Percentiles rank a stretch among this genome's conserved stretches.
phyloP scores from a whole-genome alignment of 2,797 vertebrate species.

The Notolepis coatsorum region DNA sequence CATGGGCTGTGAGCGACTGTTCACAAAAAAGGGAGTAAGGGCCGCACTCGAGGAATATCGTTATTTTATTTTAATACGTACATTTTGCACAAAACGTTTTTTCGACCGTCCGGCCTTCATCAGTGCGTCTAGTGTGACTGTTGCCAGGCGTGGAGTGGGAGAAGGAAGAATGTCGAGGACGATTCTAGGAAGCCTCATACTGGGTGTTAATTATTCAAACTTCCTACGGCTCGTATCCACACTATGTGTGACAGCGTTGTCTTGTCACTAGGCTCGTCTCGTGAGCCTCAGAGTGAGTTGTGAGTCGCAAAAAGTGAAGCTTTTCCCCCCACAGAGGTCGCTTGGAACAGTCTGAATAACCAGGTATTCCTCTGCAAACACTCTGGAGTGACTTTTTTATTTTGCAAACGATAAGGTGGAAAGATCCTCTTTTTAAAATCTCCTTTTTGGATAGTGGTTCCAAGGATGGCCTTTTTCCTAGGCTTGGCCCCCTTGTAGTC shows the following conservation, averaged over 20 bases:
- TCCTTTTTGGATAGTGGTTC: no score
- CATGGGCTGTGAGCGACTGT: conserved; percentile 62
- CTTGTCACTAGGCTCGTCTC: conserved; percentile 62
- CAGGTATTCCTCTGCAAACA: conserved; percentile 46
- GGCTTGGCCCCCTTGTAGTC: no score
- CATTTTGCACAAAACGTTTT: no score
- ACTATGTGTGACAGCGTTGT: conserved; percentile 66
- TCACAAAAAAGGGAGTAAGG: no score
- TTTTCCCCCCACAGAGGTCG: conserved; percentile 45
- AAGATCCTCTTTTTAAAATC: no score
- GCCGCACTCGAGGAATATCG: no score
- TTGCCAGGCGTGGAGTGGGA: conserved; percentile 71
- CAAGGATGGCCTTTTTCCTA: no score
- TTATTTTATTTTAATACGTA: no score
- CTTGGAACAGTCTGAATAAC: conserved; percentile 40
- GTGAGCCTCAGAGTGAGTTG: conserved; percentile 59
- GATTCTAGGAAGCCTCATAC: conserved; percentile 72
- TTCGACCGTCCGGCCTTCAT: no score
- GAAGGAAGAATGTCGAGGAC: conserved; percentile 71
- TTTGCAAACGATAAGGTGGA: no score
- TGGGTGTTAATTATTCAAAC: conserved; percentile 82
- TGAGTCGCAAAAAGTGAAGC: conserved; percentile 55
- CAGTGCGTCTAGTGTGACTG: no score
- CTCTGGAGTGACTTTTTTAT: conserved; percentile 38
- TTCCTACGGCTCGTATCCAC: conserved; percentile 76